Conservation (phyloP, 2,888 invertebrate genomes). For the Caradrina kadenii region DNA sequence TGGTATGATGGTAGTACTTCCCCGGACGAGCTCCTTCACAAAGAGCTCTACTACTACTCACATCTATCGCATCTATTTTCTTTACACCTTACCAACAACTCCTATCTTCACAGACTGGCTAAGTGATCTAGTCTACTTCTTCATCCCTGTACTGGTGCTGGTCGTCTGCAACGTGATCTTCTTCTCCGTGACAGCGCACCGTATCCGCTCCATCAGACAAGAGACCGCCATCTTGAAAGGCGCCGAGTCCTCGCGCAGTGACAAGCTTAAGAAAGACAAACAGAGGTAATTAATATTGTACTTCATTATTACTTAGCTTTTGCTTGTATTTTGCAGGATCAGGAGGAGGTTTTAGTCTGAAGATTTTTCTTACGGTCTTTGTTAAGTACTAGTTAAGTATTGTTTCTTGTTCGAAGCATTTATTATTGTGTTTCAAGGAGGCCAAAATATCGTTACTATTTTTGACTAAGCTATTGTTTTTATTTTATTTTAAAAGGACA, state of each 20-base stretch:
- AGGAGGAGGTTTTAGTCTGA: background rate
- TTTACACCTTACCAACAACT: background rate
- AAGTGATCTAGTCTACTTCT: constrained; percentile 92
- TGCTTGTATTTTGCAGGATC: background rate
- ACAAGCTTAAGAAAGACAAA: constrained; percentile 90
- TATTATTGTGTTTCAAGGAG: background rate
- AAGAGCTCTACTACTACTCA: no score
- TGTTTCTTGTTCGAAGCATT: background rate
- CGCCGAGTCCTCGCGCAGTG: constrained; percentile 92
- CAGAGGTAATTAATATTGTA: constrained; percentile 83
- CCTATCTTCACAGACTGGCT: constrained; percentile 80
- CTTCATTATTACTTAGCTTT: constrained; percentile 7
- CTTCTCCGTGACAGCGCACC: constrained; percentile 92
- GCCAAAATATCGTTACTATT: background rate
- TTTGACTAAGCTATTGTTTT: no score
- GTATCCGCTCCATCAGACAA: constrained; percentile 92
- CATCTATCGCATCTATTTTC: no score
- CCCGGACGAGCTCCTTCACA: no score
- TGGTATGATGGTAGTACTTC: no score
- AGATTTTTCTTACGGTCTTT: background rate
- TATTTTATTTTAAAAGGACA: no score
- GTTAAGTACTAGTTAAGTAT: no score
- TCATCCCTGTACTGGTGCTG: constrained; percentile 92
- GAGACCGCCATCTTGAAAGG: constrained; percentile 92
- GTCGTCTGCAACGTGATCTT: constrained; percentile 92